These are phyloP conservation scores for Teleogryllus oceanicus DNA, from an alignment of 2,888 invertebrate genomes.

Conservation along the genomic window DNA sequence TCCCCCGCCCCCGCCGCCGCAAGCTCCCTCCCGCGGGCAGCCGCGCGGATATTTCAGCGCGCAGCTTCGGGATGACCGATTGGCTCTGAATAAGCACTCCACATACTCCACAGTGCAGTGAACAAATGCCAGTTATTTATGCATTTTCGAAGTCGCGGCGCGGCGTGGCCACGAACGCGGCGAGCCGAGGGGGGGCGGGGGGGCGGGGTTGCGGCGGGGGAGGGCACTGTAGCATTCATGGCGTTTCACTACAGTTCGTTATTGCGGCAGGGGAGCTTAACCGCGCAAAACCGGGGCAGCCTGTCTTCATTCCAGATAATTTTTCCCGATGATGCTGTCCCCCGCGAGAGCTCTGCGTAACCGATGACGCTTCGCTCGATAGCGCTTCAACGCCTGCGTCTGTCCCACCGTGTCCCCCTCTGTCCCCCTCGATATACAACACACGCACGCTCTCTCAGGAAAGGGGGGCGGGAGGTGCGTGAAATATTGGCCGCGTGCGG, in stretches of 20 bases:
- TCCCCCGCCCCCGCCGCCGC: not conserved
- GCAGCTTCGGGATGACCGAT: not conserved
- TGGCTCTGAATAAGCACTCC: constrained; percentile 4
- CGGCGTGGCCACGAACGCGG: constrained; percentile 4
- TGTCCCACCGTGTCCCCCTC: no score
- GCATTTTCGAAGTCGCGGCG: not conserved
- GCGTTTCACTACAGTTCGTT: constrained; percentile 9
- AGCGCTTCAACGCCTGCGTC: no score
- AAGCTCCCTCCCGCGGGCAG: constrained; percentile 19
- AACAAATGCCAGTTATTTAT: constrained; percentile 18
- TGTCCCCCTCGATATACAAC: no score
- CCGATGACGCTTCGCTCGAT: no score
- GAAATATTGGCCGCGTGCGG: no score
- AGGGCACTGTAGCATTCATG: constrained; percentile 21
- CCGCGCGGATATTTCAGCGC: constrained; percentile 3
- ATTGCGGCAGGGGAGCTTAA: not conserved
- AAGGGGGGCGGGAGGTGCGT: no score
- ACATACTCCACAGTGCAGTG: constrained; percentile 18
- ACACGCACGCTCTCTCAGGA: no score
- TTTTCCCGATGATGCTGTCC: not conserved
- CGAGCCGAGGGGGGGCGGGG: not conserved
- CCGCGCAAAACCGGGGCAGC: not conserved
- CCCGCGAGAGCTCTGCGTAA: not conserved
- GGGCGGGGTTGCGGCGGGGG: not conserved
- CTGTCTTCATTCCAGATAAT: constrained; percentile 18